Base-by-base conservation (phyloP, 2,797 vertebrate genomes). In the Cichlasoma orientale region DNA sequence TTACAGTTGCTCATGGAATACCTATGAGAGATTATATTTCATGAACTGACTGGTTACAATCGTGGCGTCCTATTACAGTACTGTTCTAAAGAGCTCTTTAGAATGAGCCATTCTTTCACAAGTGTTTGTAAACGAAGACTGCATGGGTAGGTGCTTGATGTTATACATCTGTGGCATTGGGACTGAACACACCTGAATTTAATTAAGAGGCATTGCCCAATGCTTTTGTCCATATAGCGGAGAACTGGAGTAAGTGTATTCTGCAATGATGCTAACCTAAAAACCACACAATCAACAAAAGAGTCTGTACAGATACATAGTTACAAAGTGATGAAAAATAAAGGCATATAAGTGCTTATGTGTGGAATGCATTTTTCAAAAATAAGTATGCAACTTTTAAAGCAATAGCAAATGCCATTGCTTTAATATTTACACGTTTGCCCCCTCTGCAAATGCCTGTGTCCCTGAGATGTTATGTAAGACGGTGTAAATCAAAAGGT, bases 281-380 rank as follows among this genome's bases (percentile, higher is more conserved):
- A 56, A 52, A 72, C 18, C 16, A 19, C 21, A 56, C 16, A 72
- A 57, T 54, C 11, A 29, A 38, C 50, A 31, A 47, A 54, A 38
- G 19, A 41, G 57, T 70, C 16, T 57, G 25, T 53, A 74, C 61
- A 53, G 23, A 82, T 31, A 70, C n/a, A 1, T 12, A 16, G n/a
- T 56, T 73, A 33, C 58, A 61, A 79, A 50, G 38, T 27, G 0
- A 74, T 79, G 13, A 12, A 0, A 82, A 78, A 41, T 8, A 5
- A 76, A 59, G 41, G 38, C 1, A n/a, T 55, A 19, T 75, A 69
- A 57, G 19, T 72, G 66, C n/a, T n/a, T n/a, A n/a, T n/a, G n/a
- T n/a, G n/a, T n/a, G n/a, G n/a, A n/a, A 54, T 68, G 12, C 12
- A 56, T 58, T 31, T 74, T 63, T 76, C 14, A 77, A 66, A 36